Percentiles rank a stretch among this genome's conserved stretches.
These are phyloP conservation scores for Syngnathus typhle DNA, from an alignment of 2,113 vertebrate species.

Conservation along the genomic window DNA sequence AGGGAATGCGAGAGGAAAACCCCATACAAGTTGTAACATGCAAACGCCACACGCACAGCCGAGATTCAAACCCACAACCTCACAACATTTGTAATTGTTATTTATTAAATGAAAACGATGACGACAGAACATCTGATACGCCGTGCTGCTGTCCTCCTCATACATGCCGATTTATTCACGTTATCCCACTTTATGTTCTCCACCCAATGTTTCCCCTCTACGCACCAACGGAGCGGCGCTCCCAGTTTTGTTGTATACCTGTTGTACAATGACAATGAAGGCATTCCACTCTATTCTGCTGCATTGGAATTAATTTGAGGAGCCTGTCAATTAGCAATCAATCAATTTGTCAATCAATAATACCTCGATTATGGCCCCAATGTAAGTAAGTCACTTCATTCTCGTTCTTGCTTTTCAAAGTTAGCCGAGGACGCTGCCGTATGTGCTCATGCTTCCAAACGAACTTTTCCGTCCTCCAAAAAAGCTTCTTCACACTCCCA, in stretches of 20 bases:
- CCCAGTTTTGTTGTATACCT: no score
- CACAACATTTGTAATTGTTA: background rate
- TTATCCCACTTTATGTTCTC: no score
- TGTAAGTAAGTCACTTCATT: conserved; percentile 45
- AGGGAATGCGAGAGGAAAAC: background rate
- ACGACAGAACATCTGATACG: background rate
- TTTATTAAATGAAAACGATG: background rate
- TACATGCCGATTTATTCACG: no score
- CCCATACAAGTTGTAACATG: background rate
- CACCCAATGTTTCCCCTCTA: no score
- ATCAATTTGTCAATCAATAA: conserved; percentile 35
- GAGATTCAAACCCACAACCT: background rate
- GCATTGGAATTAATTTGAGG: background rate
- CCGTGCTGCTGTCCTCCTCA: background rate
- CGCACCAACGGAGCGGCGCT: no score
- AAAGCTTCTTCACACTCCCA: conserved; percentile 13
- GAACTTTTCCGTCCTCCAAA: conserved; percentile 16
- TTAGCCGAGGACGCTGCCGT: conserved; percentile 45
- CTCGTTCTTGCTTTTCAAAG: conserved; percentile 18
- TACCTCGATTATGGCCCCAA: conserved; percentile 54
- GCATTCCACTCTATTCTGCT: no score
- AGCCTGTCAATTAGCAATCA: background rate
- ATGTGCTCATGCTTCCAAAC: conserved; percentile 46
- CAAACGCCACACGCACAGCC: background rate
- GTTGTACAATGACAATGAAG: no score